Evolutionary conservation across 2,797 vertebrate species (phyloP).

Genomic region (Artibeus jamaicensis): DNA sequence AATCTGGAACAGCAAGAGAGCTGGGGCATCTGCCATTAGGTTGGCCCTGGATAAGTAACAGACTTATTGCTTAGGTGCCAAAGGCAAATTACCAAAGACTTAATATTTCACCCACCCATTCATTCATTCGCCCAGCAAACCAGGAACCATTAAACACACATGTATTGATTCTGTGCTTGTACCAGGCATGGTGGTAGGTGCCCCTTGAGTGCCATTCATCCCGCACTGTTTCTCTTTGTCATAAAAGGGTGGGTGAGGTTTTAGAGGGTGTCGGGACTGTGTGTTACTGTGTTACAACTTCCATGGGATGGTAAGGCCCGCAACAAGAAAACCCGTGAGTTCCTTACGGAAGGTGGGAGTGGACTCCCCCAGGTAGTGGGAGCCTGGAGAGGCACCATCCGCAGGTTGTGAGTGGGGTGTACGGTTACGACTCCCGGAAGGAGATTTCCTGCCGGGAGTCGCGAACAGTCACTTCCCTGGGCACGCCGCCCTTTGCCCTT

Average conservation of each 20-base stretch:
- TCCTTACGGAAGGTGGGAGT: too few species aligned
- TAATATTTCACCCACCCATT: background rate
- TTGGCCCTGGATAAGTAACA: background rate
- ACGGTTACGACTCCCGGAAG: rapidly evolving
- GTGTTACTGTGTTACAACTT: background rate
- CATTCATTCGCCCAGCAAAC: background rate
- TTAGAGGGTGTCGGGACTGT: background rate
- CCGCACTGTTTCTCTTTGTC: background rate
- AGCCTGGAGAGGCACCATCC: background rate
- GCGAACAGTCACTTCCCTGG: background rate
- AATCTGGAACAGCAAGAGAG: background rate
- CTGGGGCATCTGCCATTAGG: background rate
- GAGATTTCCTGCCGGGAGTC: background rate
- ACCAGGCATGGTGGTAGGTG: background rate
- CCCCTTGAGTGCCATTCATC: background rate
- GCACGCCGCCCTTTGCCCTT: too few species aligned
- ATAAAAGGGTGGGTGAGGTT: background rate
- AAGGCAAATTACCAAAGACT: background rate
- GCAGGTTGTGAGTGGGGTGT: background rate
- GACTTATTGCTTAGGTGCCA: background rate
- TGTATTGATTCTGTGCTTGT: background rate
- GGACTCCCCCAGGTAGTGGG: background rate
- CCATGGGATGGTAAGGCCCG: background rate
- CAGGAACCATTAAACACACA: background rate
- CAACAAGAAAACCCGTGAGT: background rate